Conservation (phyloP, 2,113 vertebrate species). For the Hyaena hyaena region DNA sequence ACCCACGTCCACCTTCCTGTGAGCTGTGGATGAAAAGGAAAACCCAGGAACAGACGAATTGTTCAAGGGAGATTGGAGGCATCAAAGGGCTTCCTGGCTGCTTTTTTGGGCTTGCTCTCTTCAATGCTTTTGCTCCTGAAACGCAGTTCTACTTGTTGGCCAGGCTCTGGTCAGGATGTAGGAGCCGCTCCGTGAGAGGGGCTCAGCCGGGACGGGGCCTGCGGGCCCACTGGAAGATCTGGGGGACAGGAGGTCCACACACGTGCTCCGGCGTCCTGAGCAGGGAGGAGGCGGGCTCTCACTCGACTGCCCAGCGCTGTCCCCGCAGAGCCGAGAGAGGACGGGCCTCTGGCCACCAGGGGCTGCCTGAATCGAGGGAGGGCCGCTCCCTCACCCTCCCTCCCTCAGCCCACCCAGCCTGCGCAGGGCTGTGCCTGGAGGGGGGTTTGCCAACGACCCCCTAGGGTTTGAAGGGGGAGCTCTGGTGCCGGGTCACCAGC, state of each 20-base stretch:
- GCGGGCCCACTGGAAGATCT: not conserved
- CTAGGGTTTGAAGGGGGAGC: not conserved
- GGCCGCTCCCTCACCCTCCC: not conserved
- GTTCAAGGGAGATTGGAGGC: not conserved
- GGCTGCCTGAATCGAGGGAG: not conserved
- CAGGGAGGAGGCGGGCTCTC: not conserved
- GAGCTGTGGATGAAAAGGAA: not conserved
- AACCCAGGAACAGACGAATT: not conserved
- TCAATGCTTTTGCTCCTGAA: not conserved
- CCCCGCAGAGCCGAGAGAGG: not conserved
- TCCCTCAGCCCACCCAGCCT: not conserved
- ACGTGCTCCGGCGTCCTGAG: not conserved
- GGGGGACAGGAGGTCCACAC: not conserved
- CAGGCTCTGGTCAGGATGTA: too few relatives aligned
- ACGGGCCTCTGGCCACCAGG: rapidly evolving
- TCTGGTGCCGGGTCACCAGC: too few relatives aligned
- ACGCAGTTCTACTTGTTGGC: too few relatives aligned
- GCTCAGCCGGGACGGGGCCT: not conserved
- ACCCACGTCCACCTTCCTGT: too few relatives aligned
- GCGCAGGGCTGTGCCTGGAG: too few relatives aligned
- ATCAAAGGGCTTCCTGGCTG: not conserved
- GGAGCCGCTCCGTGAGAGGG: not conserved
- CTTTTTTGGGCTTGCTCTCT: not conserved
- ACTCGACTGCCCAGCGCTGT: too few relatives aligned
- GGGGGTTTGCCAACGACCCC: not conserved